A percentile compares a stretch with the other conserved stretches of the same genome.
phyloP scores from a whole-genome alignment of 2,113 vertebrate genomes.

The Neolamprologus tretocephalus region DNA sequence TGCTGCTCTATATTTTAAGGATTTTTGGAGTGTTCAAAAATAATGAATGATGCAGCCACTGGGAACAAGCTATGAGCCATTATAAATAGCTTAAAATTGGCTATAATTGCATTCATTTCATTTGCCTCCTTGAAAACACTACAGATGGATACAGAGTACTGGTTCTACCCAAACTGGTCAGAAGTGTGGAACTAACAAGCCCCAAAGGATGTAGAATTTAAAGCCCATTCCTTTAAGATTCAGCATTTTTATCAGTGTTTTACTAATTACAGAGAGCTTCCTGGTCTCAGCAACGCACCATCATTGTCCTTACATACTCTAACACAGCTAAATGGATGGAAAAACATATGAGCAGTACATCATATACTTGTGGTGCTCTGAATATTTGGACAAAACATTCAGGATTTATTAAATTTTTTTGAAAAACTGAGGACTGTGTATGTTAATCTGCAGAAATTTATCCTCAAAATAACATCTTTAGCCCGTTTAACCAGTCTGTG shows the following conservation, averaged over 20 bases:
- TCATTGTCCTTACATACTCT: not conserved
- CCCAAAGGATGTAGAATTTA: not conserved
- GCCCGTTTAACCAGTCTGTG: not conserved
- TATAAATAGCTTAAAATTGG: not conserved
- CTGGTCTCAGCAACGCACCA: not conserved
- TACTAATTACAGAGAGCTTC: not conserved
- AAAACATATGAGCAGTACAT: not conserved
- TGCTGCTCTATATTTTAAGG: not conserved
- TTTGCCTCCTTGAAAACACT: not conserved
- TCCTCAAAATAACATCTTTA: not conserved
- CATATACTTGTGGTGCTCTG: not conserved
- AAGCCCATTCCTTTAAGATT: not conserved
- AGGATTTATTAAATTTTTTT: fast-evolving
- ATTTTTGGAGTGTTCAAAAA: not conserved
- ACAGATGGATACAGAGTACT: not conserved
- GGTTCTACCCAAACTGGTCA: not conserved
- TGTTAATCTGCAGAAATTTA: not conserved
- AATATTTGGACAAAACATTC: not conserved
- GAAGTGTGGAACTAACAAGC: not conserved
- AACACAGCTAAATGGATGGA: not conserved
- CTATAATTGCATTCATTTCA: not conserved
- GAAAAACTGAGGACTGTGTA: not conserved
- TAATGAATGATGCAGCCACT: not conserved
- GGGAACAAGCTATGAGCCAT: not conserved
- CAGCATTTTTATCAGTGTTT: not conserved